Base-by-base conservation (phyloP, 2,113 vertebrate genomes). In the Mormoops blainvillei region DNA sequence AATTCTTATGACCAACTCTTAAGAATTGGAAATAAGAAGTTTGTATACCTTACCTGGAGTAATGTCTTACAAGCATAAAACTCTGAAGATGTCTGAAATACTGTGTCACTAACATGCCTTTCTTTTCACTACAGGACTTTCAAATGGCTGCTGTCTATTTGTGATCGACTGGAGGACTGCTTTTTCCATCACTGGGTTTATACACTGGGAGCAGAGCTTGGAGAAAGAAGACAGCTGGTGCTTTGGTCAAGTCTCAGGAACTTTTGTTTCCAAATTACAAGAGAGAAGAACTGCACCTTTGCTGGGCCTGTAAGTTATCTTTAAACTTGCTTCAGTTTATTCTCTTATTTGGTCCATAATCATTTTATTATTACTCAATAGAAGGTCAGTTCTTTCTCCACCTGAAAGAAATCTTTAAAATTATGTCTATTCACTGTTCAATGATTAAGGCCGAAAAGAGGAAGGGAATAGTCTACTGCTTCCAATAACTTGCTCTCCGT, bases 341-440 rank as follows among this genome's bases (percentile, higher is more conserved):
- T 91, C 36, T 97, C 61, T 85, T 61, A 78, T 67, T 91, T 91
- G 22, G 4, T 77, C 43, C 33, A 28, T 67, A 65, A 78, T 70
- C 85, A 43, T 81, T 5, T 67, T 31, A 89, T 85, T 82, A 86
- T 85, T 84, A 63, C 8, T 28, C 80, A 80, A 52, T 14, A 89
- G n/a, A 89, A 93, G 54, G 36, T 81, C 52, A 58, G 3, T 68
- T 92, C 43, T 54, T 78, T 58, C 36, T 56, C 28, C 24, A 45
- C 71, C 54, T 78, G 86, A 54, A 65, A 33, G 52, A 83, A 89
- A 87, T 89, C 22, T 87, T 94, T 77, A 50, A 96, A 81, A 56
- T 82, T 26, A 52, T 38, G 26, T 22, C 18, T 11, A 43, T 56
- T 50, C 38, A 50, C 38, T 81, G 58, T 70, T 80, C 65, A 88